A percentile compares a stretch with the other conserved stretches of the same genome.
These are phyloP conservation scores for Phanerotoma sp. DNA, from an alignment of 2,888 invertebrate genomes.

Conservation along the genomic window DNA sequence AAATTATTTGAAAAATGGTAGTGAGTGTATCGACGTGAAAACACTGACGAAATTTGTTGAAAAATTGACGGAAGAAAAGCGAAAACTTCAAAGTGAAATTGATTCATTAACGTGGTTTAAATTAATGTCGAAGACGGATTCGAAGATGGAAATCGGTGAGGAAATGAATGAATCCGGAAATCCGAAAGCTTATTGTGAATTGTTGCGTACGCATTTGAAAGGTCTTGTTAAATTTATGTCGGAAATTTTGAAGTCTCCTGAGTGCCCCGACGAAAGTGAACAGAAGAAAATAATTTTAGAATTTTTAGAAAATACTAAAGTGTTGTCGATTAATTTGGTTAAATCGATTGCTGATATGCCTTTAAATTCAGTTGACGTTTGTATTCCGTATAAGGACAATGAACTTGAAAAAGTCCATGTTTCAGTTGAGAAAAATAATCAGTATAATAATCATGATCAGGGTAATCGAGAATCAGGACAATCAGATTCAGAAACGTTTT, in stretches of 20 bases:
- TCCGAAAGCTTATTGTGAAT: conserved; percentile 46
- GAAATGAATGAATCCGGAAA: conserved; percentile 40
- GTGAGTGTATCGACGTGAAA: conserved; percentile 36
- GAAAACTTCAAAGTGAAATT: conserved; percentile 52
- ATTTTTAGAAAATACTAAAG: conserved; percentile 47
- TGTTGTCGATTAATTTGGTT: conserved; percentile 49
- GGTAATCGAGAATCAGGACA: conserved; percentile 49
- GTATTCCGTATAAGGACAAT: conserved; percentile 12
- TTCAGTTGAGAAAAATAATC: too few species aligned
- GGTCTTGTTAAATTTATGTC: conserved; percentile 52
- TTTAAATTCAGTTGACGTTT: background rate
- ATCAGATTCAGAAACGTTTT: conserved; percentile 83
- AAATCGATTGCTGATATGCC: conserved; percentile 38
- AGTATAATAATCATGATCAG: conserved; percentile 27
- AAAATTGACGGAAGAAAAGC: conserved; percentile 47
- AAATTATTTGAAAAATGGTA: conserved; percentile 39
- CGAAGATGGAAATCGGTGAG: conserved; percentile 36
- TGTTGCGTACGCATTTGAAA: conserved; percentile 48
- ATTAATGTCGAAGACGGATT: conserved; percentile 46
- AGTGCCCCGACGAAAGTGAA: conserved; percentile 37
- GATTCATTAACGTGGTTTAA: conserved; percentile 53
- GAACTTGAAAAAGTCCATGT: conserved; percentile 4
- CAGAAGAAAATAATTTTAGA: conserved; percentile 48
- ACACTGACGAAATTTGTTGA: conserved; percentile 47
- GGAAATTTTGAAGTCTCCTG: conserved; percentile 44